These are phyloP conservation scores for Danio rerio DNA, from an alignment of 2,113 vertebrate genomes.

Conservation along the genomic window GRCz12tu NC_133193.1:2641501-2642000, in stretches of 20 bases:
- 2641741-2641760: slow-evolving; percentile 34
- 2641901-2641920: slow-evolving; percentile 84
- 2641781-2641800: slow-evolving; percentile 37
- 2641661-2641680: slow-evolving; percentile 60
- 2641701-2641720: neutral
- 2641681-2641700: neutral
- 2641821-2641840: slow-evolving; percentile 61
- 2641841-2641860: slow-evolving; percentile 61
- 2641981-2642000: too few species aligned
- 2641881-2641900: slow-evolving; percentile 80
- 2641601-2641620: slow-evolving; percentile 26
- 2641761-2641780: slow-evolving; percentile 11
- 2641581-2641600: slow-evolving; percentile 51
- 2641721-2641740: slow-evolving; percentile 9
- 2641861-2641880: slow-evolving; percentile 68
- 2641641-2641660: slow-evolving; percentile 55
- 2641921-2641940: slow-evolving; percentile 68
- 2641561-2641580: slow-evolving; percentile 32
- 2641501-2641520: neutral
- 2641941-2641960: neutral
- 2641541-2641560: slow-evolving; percentile 31
- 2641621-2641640: slow-evolving; percentile 72
- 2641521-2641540: slow-evolving; percentile 1
- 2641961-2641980: too few species aligned
- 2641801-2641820: slow-evolving; percentile 24